Percentiles rank a stretch among this genome's conserved stretches.
Conservation (phyloP, 2,797 vertebrate genomes). For the Chiloscyllium punctatum region DNA sequence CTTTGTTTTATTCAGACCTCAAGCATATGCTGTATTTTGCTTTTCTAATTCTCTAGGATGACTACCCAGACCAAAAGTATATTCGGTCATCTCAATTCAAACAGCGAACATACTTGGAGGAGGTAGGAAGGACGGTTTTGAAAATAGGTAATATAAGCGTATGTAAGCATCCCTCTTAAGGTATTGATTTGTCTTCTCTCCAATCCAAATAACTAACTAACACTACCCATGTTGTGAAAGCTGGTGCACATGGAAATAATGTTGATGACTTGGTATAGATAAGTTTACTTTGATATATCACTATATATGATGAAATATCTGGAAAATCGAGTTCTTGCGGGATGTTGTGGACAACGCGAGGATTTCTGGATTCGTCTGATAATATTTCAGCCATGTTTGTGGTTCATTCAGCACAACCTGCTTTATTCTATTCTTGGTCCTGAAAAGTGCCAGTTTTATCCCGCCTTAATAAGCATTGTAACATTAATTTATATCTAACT, state of each 20-base stretch:
- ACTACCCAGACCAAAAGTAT: not conserved
- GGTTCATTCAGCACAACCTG: not conserved
- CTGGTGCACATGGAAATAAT: not conserved
- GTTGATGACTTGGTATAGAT: not conserved
- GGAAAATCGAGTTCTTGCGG: not conserved
- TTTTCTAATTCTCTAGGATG: not conserved
- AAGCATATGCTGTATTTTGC: too few relatives aligned
- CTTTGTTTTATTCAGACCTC: too few relatives aligned
- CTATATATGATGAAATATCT: not conserved
- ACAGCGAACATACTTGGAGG: not conserved
- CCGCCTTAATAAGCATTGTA: not conserved
- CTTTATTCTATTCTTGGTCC: not conserved
- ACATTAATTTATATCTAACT: not conserved
- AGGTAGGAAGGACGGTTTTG: not conserved
- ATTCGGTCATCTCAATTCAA: not conserved
- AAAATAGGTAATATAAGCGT: not conserved
- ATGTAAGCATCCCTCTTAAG: not conserved
- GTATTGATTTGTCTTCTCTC: not conserved
- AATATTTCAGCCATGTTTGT: not conserved
- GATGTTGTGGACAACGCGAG: not conserved
- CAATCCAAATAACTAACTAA: not conserved
- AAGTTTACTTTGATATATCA: not conserved
- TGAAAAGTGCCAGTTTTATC: not conserved
- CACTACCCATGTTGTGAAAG: not conserved
- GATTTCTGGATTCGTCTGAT: not conserved